phyloP scores from a whole-genome alignment of 1,140 invertebrate species.

The Marisa cornuarietis region DNA sequence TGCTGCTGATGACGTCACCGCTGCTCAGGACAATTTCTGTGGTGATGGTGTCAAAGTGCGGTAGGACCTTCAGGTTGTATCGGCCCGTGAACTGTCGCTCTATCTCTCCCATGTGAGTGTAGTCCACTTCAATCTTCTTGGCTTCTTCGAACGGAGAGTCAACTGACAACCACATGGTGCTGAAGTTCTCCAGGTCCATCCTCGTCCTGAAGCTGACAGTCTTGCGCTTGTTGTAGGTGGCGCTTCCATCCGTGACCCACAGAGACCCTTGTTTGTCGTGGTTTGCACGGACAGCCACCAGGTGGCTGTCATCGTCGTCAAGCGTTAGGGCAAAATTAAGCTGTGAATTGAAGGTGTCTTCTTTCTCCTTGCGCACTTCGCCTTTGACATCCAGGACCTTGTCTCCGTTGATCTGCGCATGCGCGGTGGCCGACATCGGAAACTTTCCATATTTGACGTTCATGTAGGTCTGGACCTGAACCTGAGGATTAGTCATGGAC shows the following conservation, averaged over 20 bases:
- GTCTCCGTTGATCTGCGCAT: not conserved
- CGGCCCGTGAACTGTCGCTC: not conserved
- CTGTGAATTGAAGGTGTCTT: not conserved
- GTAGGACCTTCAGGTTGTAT: not conserved
- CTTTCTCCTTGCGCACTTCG: not conserved
- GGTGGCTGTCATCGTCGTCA: not conserved
- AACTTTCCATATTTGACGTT: not conserved
- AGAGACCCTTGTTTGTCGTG: constrained; percentile 6
- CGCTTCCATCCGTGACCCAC: constrained; percentile 17
- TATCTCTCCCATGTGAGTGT: constrained; percentile 15
- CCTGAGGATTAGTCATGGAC: not conserved
- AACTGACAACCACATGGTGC: not conserved
- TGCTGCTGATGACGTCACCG: constrained; percentile 8
- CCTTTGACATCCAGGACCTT: not conserved
- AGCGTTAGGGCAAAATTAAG: not conserved
- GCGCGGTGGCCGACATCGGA: not conserved
- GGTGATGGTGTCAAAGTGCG: constrained; percentile 4
- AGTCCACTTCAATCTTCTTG: constrained; percentile 3
- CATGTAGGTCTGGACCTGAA: not conserved
- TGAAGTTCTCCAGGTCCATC: not conserved
- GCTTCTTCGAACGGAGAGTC: constrained; percentile 16
- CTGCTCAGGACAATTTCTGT: not conserved
- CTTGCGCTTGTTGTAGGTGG: constrained; percentile 5
- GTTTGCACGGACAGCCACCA: not conserved
- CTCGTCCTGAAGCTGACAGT: not conserved